These are phyloP conservation scores for Bradypodion pumilum DNA, from an alignment of 2,797 vertebrate species.

Conservation along the genomic window DNA sequence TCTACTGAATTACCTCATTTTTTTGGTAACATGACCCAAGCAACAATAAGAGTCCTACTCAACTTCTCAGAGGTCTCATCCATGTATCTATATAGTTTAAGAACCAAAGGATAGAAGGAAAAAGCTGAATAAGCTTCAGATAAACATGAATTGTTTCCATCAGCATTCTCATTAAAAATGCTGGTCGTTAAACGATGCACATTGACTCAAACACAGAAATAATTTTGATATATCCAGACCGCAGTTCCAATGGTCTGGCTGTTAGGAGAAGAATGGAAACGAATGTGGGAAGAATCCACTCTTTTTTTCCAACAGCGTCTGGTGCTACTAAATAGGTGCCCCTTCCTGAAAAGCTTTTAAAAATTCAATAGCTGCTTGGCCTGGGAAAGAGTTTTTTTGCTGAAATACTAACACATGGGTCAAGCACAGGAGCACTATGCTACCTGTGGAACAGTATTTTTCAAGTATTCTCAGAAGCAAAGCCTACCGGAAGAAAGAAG, in stretches of 20 bases:
- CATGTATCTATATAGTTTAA: accelerated
- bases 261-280: conserved; percentile 48
- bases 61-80: background rate
- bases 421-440: conserved; percentile 52
- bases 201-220: conserved; percentile 38
- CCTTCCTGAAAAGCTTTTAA: conserved; percentile 61
- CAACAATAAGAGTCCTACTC: background rate
- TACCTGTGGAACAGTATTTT: conserved; percentile 70
- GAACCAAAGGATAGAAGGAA: background rate
- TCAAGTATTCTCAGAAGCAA: conserved; percentile 66
- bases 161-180: conserved; percentile 53
- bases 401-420: conserved; percentile 60
- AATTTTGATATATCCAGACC: conserved; percentile 44
- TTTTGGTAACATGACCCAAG: conserved; percentile 2
- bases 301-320: conserved; percentile 73
- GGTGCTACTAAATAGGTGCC: conserved; percentile 61
- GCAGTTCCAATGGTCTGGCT: conserved; percentile 63
- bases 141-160: conserved; percentile 55
- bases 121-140: conserved; percentile 31
- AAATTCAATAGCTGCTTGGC: conserved; percentile 57
- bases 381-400: conserved; percentile 68
- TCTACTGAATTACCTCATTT: background rate
- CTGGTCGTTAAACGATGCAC: background rate
- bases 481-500: conserved; percentile 44
- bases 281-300: conserved; percentile 68